Base-by-base conservation (phyloP, 1,140 invertebrate genomes). In the Drosophila ficusphila region DNA sequence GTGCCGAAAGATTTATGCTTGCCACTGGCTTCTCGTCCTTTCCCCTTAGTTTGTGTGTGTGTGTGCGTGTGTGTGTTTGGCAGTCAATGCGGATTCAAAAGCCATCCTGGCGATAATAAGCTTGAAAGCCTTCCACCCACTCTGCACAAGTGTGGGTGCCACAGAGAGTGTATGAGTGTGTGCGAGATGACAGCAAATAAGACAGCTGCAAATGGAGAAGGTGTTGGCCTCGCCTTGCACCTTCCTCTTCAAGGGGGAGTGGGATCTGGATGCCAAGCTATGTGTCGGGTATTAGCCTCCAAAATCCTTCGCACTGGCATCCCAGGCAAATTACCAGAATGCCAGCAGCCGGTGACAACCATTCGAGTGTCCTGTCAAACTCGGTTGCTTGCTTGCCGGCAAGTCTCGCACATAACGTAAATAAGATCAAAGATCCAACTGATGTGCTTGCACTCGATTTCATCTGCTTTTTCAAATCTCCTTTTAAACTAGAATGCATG, bases 1-100 rank as follows among this genome's bases (percentile, higher is more conserved):
- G 76, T 86, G 76, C 34, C 76, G 56, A 69, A 78, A 85, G 81
- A 85, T 86, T 85, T 85, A 85, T 85, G 76, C 72, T 46, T 54
- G 53, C 29, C 62, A 9, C 23, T 23, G 29, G 23, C 31, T 39
- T 14, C 39, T 52, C 64, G 18, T 16, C 14, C 21, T 6, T 3
- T 16, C 18, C 14, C 18, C 2, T 3, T 4, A 0, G 1, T 19
- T n/a, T 12, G 7, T 16, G 12, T 23, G 27, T 16, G 5, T 44
- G 18, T 39, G 7, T 39, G 29, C 38, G 42, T 34, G 47, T 44
- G 34, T 58, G 56, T 42, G 44, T 33, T 57, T 78, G 75, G 49
- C 60, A 73, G 52, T 53, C 46, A 73, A 71, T 76, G 79, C 61
- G 61, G 58, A 72, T 62, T 70, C 56, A 46, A 72, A 62, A 76